Evolutionary conservation across 2,113 vertebrate genomes (phyloP).

Genomic region (Coryphaenoides rupestris): DNA sequence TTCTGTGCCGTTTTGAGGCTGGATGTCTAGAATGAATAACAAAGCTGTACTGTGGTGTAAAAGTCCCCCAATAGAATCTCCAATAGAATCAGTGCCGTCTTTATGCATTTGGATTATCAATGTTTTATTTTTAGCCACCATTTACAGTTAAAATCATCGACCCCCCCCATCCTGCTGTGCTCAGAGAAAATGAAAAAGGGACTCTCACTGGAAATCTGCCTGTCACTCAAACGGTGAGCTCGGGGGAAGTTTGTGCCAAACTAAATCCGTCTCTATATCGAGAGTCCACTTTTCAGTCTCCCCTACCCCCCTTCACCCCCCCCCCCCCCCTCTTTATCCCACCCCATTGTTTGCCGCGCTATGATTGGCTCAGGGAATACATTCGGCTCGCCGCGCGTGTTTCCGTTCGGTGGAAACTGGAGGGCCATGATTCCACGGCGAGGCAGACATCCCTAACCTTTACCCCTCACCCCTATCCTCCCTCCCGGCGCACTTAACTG

Average conservation of each 20-base stretch:
- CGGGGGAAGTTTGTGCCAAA: constrained; percentile 16
- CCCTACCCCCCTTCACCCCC: constrained; percentile 35
- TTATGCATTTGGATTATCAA: constrained; percentile 52
- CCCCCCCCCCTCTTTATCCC: background rate
- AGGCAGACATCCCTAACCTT: constrained; percentile 33
- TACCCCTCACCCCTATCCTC: constrained; percentile 21
- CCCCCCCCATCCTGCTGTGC: constrained; percentile 26
- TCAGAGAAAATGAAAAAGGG: constrained; percentile 37
- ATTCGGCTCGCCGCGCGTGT: constrained; percentile 34
- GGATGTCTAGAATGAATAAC: constrained; percentile 49
- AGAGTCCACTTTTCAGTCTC: constrained; percentile 46
- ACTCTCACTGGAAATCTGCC: constrained; percentile 37
- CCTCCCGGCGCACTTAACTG: constrained; percentile 9
- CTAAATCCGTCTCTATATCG: constrained; percentile 41
- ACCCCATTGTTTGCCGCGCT: constrained; percentile 53
- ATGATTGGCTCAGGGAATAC: constrained; percentile 57
- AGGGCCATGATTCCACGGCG: constrained; percentile 40
- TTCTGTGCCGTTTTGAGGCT: constrained; percentile 36
- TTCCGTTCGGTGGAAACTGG: constrained; percentile 42
- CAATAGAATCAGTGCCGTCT: constrained; percentile 50
- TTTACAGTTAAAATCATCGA: constrained; percentile 39
- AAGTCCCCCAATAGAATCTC: constrained; percentile 40
- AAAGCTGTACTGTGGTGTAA: constrained; percentile 50
- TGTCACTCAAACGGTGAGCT: constrained; percentile 51
- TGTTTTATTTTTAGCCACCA: constrained; percentile 59